Percentiles rank a stretch among this genome's conserved stretches.
Evolutionary conservation across 2,113 vertebrate genomes (phyloP).

Genomic region (Scalopus aquaticus): DNA sequence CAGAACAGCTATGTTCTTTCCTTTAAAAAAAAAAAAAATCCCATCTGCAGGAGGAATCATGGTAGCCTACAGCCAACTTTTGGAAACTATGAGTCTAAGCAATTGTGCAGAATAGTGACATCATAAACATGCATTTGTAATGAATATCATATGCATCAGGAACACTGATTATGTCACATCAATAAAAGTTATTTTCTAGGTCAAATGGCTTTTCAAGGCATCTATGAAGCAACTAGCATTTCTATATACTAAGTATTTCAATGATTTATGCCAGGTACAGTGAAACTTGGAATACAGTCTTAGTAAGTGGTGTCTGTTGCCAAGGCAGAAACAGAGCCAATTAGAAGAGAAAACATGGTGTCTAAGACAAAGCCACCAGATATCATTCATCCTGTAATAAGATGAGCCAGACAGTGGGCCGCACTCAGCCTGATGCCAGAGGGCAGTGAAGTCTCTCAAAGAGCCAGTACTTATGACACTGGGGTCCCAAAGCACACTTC

Average conservation of each 20-base stretch:
- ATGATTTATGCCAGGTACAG: slow-evolving; percentile 44
- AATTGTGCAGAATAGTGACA: not conserved
- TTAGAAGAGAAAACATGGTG: not conserved
- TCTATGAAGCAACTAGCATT: slow-evolving; percentile 34
- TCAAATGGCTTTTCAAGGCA: slow-evolving; percentile 62
- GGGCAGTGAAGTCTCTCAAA: not conserved
- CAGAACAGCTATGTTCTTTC: not conserved
- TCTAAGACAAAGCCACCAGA: not conserved
- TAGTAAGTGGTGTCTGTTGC: slow-evolving; percentile 3
- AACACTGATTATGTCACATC: slow-evolving; percentile 27
- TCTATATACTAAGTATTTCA: slow-evolving; percentile 6
- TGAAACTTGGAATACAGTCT: slow-evolving; percentile 41
- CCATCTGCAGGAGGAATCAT: not conserved
- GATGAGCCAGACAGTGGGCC: not conserved
- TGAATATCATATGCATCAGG: not conserved
- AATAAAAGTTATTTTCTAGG: slow-evolving; percentile 42
- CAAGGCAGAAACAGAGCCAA: slow-evolving; percentile 51
- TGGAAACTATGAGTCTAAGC: slow-evolving; percentile 41
- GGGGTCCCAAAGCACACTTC: not conserved
- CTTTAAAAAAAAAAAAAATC: not conserved
- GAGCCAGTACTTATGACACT: rapidly evolving
- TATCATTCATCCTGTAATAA: not conserved
- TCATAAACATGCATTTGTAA: slow-evolving; percentile 18
- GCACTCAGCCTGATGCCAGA: not conserved
- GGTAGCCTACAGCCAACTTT: not conserved